phyloP scores from a whole-genome alignment of 2,888 invertebrate genomes.

The Sminthurinus aureus region DNA sequence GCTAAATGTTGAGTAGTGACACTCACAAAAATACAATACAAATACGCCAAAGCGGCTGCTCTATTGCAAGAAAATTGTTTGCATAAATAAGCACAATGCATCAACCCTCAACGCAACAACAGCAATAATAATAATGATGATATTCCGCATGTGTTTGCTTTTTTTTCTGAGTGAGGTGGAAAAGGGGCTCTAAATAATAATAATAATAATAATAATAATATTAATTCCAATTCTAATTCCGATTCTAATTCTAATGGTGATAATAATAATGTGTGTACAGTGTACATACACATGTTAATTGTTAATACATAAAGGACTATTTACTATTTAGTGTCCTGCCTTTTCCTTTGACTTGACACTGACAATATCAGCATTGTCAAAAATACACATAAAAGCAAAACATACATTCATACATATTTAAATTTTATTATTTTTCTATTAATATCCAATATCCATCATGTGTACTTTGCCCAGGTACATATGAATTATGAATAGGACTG shows the following conservation, averaged over 20 bases:
- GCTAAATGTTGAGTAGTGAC: background rate
- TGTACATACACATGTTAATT: background rate
- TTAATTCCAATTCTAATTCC: no score
- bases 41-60: background rate
- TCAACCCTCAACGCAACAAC: background rate
- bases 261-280: background rate
- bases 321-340: background rate
- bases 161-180: background rate
- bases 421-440: no score
- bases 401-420: no score
- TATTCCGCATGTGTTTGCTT: background rate
- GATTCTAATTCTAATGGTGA: no score
- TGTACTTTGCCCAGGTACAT: background rate
- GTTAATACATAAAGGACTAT: no score
- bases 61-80: background rate
- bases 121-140: no score
- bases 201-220: background rate
- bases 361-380: no score
- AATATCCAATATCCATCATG: background rate
- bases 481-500: no score
- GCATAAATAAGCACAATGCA: conserved; percentile 22
- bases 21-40: background rate
- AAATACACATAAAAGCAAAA: no score
- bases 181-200: conserved; percentile 9
- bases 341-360: background rate